Evolutionary conservation across 2,888 invertebrate species (phyloP), one percentile per base, ranked within the genome.

Genomic region (Mamestra brassicae): DNA sequence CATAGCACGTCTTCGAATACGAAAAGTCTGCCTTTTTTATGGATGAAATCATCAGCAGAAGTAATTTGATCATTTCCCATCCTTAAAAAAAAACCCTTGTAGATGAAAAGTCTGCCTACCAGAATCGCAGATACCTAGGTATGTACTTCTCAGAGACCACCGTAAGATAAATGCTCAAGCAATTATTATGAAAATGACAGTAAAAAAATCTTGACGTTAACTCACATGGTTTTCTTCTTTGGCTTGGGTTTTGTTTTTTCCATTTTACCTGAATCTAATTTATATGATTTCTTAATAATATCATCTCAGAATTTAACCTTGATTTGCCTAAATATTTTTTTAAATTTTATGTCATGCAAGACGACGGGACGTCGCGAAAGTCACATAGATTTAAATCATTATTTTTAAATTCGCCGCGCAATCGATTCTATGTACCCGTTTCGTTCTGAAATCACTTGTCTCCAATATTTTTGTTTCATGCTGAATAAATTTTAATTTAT

Each of bases 321-420:
- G 45, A 10, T 38, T 52, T 34, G 34, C 65, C 75, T 26, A 34
- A 52, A 68, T n/a, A 13, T 45, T 26, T 5, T 68, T 50, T 68
- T 26, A 26, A 26, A 52, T 15, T 45, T 17, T 4, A 26, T 45
- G 42, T 52, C 26, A 26, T 57, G 13, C 50, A n/a, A 66, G 10
- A 52, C 50, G 79, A 62, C 54, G n/a, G 7, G 26, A 36, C 10
- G 34, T 38, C 38, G 4, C 10, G 10, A n/a, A 62, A 15, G 15
- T 34, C 52, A 54, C 50, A 15, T n/a, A 54, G 13, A 15, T 72
- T 34, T 13, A 34, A 7, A 15, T 4, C 5, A 8, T 60, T 55
- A 36, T 38, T 47, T 69, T 82, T 67, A 54, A 84, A 82, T 72
- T 76, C 64, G 13, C 81, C 85, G 81, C 85, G 60, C 42, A 7